Base-by-base conservation (phyloP, 2,113 vertebrate genomes). In the Tapirus terrestris region DNA sequence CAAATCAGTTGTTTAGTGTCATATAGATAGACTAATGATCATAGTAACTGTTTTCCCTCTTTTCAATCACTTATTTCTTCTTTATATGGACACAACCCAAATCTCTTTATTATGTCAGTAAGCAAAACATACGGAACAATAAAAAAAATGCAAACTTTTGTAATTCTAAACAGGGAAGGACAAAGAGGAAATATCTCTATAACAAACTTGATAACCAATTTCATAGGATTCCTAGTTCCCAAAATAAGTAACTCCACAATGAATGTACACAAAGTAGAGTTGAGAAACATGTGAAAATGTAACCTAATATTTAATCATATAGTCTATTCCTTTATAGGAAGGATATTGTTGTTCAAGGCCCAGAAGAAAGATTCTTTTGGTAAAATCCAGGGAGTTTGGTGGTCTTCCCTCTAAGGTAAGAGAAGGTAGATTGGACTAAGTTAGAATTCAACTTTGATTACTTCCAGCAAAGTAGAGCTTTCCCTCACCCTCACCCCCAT, bases 41-140 rank as follows among this genome's bases (percentile, higher is more conserved):
- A 53, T 2, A 65, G 39, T 80, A 77, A 91, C 16, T 48, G 1
- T 58, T 96, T 68, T 89, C 12, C 8, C 29, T 76, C 12, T 67
- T 92, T 95, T 80, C 31, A 90, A 83, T 13, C 23, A 89, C 48
- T 61, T 43, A 43, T 45, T 91, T 88, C 27, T 96, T 77, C 17
- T 87, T 79, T 75, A 60, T 58, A 45, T 77, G 31, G 14, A 14
- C 8, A 84, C 27, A 91, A 68, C 14, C 5, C 58, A 82, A 90
- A 81, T 53, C 31, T 83, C n/a, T 39, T 82, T 68, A 36, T 31
- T 80, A 56, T 60, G 3, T 65, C 39, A 87, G 6, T 80, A 75
- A 68, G 25, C 8, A 89, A 83, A 95, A 82, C 14, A 73, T 53
- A 82, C 18, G 31, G 12, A 53, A 86, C 48, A 48, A 48, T 48